A percentile compares a stretch with the other conserved stretches of the same genome.
Conservation (phyloP, 2,113 vertebrate genomes). For the Pogona vitticeps region DNA sequence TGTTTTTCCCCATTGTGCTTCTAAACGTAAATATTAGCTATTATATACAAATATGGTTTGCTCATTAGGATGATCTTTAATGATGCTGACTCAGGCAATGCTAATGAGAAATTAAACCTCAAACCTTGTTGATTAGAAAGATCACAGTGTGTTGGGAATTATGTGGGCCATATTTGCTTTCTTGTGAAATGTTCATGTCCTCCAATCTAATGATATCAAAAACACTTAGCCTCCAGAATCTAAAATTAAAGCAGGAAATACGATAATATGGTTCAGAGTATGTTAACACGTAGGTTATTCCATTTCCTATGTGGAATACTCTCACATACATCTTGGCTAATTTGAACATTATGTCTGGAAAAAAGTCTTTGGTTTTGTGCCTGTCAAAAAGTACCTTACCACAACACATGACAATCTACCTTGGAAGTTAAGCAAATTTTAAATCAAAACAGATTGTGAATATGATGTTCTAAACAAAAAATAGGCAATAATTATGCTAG, state of each 20-base stretch:
- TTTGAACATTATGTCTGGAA: not conserved
- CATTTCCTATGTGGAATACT: not conserved
- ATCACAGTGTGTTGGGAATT: slow-evolving; percentile 21
- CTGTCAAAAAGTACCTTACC: not conserved
- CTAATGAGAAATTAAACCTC: slow-evolving; percentile 58
- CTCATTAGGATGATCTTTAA: slow-evolving; percentile 50
- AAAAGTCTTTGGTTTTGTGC: not conserved
- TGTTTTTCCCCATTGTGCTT: not conserved
- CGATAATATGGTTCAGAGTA: not conserved
- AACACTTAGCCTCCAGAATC: not conserved
- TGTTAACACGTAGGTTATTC: not conserved
- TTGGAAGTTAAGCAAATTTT: not conserved
- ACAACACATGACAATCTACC: not conserved
- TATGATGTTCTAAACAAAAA: not conserved
- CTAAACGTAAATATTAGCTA: slow-evolving; percentile 57
- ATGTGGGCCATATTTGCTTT: not conserved
- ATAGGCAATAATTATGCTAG: not conserved
- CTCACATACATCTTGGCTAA: not conserved
- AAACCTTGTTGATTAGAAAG: slow-evolving; percentile 61
- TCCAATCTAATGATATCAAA: not conserved
- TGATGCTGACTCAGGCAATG: slow-evolving; percentile 64
- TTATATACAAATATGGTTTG: slow-evolving; percentile 59
- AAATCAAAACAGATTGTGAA: too few relatives aligned
- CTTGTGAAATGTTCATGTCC: not conserved
- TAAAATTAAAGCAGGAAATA: not conserved